Conservation (phyloP, 2,888 invertebrate genomes). For the Prosapia bicincta region DNA sequence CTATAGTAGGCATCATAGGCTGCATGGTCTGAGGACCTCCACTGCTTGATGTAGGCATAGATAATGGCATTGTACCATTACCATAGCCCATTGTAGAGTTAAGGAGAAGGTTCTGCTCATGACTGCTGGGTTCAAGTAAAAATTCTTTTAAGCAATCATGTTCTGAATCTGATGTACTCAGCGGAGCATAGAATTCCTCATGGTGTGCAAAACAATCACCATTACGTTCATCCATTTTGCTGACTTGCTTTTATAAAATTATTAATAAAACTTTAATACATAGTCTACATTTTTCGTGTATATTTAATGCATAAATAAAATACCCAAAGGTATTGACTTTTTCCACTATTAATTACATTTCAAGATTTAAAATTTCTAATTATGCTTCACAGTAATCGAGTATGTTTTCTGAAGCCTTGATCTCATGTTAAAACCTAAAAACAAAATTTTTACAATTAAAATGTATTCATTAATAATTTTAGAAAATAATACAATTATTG, state of each 20-base stretch:
- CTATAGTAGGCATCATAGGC: not conserved
- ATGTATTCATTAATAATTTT: too few species aligned
- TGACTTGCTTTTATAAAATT: conserved; percentile 9
- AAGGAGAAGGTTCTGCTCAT: conserved; percentile 10
- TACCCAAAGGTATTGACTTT: not conserved
- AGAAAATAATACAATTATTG: too few species aligned
- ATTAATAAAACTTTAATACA: not conserved
- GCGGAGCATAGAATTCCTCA: conserved; percentile 39
- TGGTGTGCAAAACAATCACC: conserved; percentile 41
- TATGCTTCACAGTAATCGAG: too few species aligned
- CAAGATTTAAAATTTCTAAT: too few species aligned
- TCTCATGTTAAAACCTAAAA: conserved; percentile 12
- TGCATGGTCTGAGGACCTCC: not conserved
- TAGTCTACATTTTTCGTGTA: not conserved
- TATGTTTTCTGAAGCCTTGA: not conserved
- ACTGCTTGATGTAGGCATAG: not conserved
- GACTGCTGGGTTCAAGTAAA: conserved; percentile 37
- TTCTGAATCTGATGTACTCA: conserved; percentile 39
- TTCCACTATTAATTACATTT: not conserved
- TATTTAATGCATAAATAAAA: not conserved
- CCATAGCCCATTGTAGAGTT: not conserved
- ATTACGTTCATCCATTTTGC: conserved; percentile 41
- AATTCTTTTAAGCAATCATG: conserved; percentile 42
- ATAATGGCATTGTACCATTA: not conserved
- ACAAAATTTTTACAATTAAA: too few species aligned